Base-by-base conservation (phyloP, 30 jellyfish, hydroid and myxozoan genomes). In the Hydra vulgaris region DNA sequence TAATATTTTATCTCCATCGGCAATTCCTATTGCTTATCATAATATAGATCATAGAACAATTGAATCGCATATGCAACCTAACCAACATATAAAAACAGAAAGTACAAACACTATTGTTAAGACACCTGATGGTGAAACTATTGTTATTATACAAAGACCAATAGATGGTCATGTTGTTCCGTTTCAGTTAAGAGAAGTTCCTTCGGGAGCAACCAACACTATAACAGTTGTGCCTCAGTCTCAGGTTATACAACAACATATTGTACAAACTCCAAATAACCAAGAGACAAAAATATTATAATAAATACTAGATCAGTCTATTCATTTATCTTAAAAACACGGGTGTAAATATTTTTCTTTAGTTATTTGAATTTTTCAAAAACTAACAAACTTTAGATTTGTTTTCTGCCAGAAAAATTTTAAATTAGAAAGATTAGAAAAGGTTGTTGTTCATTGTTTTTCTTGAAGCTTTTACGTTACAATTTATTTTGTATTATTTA, bases 1-100 rank as follows among this genome's bases (percentile, higher is more conserved):
- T 54, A 92, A 56, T n/a, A 67, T 92, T 80, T 86, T 80, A 66
- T 85, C 89, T 15, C 95, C 96, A 25, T 74, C 88, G 8, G 85
- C 72, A 61, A 26, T 80, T 15, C 87, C 87, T 15, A 80, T 80
- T 0, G 74, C 87, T 66, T 80, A 80, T 26, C 87, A 80, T 23
- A 89, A 66, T 78, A 23, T 85, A 52, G 98, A 86, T 68, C 96
- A 86, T 21, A 77, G 96, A 26, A 92, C 95, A 0, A 95, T 92
- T 40, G 98, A 92, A 70, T 79, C 96, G 0, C 95, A 84, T 27
- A 92, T 95, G 15, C 95, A 85, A 19, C 54, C 96, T 23, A 74
- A 83, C 17, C 53, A 89, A 15, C 24, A 23, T 8, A 25, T 55
- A 0, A 80, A 80, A 70, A 70, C 87, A 25, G 87, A 80, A 27